Evolutionary conservation across 2,797 vertebrate species (phyloP), one percentile per base, ranked within the genome.

Genomic region (Parambassis ranga): DNA sequence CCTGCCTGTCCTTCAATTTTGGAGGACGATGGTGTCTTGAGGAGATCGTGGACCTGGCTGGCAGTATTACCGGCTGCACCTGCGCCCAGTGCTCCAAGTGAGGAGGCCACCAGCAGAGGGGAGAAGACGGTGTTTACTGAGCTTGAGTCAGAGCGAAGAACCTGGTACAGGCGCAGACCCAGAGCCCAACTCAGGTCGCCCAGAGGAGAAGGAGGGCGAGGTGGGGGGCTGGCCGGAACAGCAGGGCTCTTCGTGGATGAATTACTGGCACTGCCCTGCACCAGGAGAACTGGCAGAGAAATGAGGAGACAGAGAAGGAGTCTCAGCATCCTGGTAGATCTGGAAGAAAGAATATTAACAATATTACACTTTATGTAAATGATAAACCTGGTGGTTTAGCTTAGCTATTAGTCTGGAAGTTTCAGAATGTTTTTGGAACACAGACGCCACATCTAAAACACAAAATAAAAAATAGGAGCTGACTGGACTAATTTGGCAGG

Each of bases 111-210:
- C 8, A 89, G 78, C 37, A 89, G 65, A 20, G 89, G 89, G 23
- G 87, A 91, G 79, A 92, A 81, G 22, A 90, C 32, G 2, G 77
- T 73, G 65, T 92, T 89, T 1, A 56, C 66, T 0, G 74, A 57
- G 62, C 70, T 43, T 0, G 72, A 35, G 20, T 67, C 59, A 1
- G 79, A 55, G 18, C 81, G 75, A 3, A 91, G 48, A 26, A 79
- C 76, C 60, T 22, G 50, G 65, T 90, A 88, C 0, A 91, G 67
- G 5, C 57, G 77, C 23, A 92, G 76, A 31, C 90, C 90, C 51
- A 93, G 70, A 23, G 75, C 56, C 88, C 91, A 92, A 86, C 70
- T 91, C 4, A 84, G 76, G 71, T 89, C 87, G 47, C 46, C 64
- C 22, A 75, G 32, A 15, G 56, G 70, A 31, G 64, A 27, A 13